Base-by-base conservation (phyloP, 2,113 vertebrate genomes). In the Sander vitreus region DNA sequence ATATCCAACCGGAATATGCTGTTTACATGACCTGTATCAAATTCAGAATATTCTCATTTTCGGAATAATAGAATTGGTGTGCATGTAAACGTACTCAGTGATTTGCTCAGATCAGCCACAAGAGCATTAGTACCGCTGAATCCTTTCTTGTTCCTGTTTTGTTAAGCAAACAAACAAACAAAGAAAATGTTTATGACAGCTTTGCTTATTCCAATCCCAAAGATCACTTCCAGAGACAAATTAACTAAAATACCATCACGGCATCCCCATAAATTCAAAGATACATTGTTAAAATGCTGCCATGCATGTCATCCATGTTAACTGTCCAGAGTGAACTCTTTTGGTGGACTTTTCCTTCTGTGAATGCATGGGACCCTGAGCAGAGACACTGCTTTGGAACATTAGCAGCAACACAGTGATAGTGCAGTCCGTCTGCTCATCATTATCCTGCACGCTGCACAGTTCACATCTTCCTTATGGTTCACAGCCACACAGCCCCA, bases 401-500 rank as follows among this genome's bases (percentile, higher is more conserved):
- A 65, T 66, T 54, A 27, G 50, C 51, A 47, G 47, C 23, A 64
- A 45, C 25, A 63, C 5, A 39, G 33, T 11, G 54, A 67, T 27
- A 19, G 25, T 2, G 8, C 11, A n/a, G 62, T 74, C 70, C 48
- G 74, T 69, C 50, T 74, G 63, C 19, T 62, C 19, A 71, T 76
- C 43, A 50, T 70, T 39, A 76, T 50, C 65, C 48, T 36, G 18
- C 30, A 15, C 36, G 53, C 14, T 13, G n/a, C 33, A 69, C 9
- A 66, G 53, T 73, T 83, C 68, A 73, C 47, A 72, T 80, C 65
- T 53, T 79, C 30, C 59, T 30, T 43, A 39, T 43, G 50, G 39
- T 43, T 79, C 55, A 58, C 7, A 53, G 53, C 19, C 30, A 66
- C n/a, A 33, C 2, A 1, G 54, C 47, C 68, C 5, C 36, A 58